These are phyloP conservation scores for Erinaceus europaeus DNA, from an alignment of 2,113 vertebrate genomes.

Conservation along the genomic window DNA sequence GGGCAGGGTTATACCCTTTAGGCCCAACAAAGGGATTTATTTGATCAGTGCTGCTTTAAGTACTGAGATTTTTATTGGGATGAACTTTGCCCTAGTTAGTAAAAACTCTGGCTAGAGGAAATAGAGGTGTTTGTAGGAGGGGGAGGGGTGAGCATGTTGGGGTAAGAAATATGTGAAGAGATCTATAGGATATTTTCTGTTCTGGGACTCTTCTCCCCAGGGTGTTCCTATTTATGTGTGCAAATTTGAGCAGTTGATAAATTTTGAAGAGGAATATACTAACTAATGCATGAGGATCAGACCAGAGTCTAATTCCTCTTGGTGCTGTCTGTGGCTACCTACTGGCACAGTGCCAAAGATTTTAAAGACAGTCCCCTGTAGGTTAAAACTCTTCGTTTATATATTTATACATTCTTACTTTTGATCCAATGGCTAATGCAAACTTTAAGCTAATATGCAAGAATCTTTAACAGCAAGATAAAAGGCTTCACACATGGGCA, in stretches of 20 bases:
- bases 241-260: not conserved
- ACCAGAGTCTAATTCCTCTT: not conserved
- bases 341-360: not conserved
- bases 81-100: not conserved
- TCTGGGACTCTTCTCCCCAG: not conserved
- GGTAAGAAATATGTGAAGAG: not conserved
- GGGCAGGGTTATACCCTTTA: too few relatives aligned
- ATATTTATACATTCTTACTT: constrained; percentile 23
- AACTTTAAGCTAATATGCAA: not conserved
- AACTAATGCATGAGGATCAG: constrained; percentile 18
- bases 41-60: not conserved
- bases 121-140: too few relatives aligned
- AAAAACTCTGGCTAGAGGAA: not conserved
- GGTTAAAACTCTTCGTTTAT: not conserved
- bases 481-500: not conserved
- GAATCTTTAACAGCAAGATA: constrained; percentile 25
- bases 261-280: not conserved
- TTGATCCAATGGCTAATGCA: constrained; percentile 17
- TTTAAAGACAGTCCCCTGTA: not conserved
- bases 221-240: not conserved
- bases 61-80: not conserved
- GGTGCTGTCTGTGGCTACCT: not conserved
- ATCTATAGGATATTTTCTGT: not conserved
- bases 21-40: too few relatives aligned
- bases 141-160: not conserved